Base-by-base conservation (phyloP, 2,797 vertebrate genomes). In the Aeoliscus strigatus region DNA sequence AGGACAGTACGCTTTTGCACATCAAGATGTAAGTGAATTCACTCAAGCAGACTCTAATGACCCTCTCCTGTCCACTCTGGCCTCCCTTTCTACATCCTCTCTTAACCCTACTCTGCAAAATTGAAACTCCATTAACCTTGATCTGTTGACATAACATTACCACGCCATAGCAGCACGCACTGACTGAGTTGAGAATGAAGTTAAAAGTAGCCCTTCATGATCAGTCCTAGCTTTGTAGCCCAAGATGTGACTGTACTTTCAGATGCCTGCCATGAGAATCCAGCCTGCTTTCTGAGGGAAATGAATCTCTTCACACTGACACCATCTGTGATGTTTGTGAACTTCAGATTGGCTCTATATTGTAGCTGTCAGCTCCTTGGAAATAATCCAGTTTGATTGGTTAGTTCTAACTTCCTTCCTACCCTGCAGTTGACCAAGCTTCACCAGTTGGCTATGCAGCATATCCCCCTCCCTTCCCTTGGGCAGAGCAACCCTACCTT, bases 371-470 rank as follows among this genome's bases (percentile, higher is more conserved):
- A 82, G 75, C 90, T 91, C 91, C 89, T 92, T 88, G 92, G 89
- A 91, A 90, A 92, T 94, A 92, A 94, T 91, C 91, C 91, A 87
- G 85, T 91, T 90, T 93, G 90, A 93, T 94, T 93, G 92, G 92
- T 90, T 94, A 94, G 93, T 88, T 94, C 92, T 96, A 94, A 94
- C 92, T 89, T 92, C 93, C 93, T 93, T 94, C 91, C 91, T 94
- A 89, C 93, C 92, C 92, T 91, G 92, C 93, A 96, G 93, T 93
- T 95, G 91, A 95, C 92, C 92, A 96, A 95, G 93, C 93, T 96
- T 93, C 93, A 96, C 90, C 93, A 96, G 92, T 93, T 96, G 93
- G 93, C 93, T 94, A 93, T 96, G 92, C 93, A 95, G 92, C 92
- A 96, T 93, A 88, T 93, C 87, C 92, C 93, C 90, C 85, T 96